Evolutionary conservation across 2,888 invertebrate species (phyloP).

Genomic region (Aquatica leii): DNA sequence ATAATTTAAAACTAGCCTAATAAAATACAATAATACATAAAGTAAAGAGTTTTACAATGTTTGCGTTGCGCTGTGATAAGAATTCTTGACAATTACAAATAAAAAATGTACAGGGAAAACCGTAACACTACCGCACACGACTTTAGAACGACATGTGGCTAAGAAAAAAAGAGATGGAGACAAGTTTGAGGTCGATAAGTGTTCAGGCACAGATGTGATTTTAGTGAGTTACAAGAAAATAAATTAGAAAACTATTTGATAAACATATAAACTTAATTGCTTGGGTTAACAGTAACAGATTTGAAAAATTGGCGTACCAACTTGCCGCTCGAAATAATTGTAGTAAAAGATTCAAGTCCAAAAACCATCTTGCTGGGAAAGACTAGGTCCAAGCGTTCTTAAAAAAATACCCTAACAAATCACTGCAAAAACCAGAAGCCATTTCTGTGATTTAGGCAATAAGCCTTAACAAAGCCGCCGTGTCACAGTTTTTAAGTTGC

Average conservation of each 20-base stretch:
- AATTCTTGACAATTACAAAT: too few species aligned
- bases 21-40: too few species aligned
- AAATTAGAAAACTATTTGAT: not conserved
- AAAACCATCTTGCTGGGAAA: too few species aligned
- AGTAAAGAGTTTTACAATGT: too few species aligned
- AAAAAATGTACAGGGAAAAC: too few species aligned
- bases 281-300: not conserved
- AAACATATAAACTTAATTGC: not conserved
- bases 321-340: not conserved
- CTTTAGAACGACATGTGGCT: too few species aligned
- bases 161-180: not conserved
- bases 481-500: constrained; percentile 7
- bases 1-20: too few species aligned
- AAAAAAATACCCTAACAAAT: not conserved
- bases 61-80: too few species aligned
- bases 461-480: constrained; percentile 9
- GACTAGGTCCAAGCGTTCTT: not conserved
- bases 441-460: constrained; percentile 19
- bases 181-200: not conserved
- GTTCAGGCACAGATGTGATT: not conserved
- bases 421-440: constrained; percentile 17
- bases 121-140: not conserved
- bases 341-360: not conserved
- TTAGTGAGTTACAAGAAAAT: not conserved
- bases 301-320: not conserved